Base-by-base conservation (phyloP, 1,140 invertebrate species). In the Dryas iulia region DNA sequence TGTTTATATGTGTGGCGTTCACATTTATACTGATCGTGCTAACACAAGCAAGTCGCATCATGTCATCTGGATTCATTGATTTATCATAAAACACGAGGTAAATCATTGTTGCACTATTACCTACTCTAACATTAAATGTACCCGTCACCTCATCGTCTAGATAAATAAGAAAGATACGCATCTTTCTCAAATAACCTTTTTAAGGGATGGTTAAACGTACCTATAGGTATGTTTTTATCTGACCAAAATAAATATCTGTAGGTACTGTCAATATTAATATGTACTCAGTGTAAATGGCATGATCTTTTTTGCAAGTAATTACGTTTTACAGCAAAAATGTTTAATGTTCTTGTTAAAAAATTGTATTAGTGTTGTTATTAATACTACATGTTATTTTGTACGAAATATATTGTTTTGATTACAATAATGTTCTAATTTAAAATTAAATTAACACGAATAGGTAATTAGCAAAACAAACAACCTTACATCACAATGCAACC, bases 11-110 rank as follows among this genome's bases (percentile, higher is more conserved):
- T 39, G 72, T 87, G 5, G 76, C 73, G 1, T 85, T 85, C 59
- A 87, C 84, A 0, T 81, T 83, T 28, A 54, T 87, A 0, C 59
- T 87, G 4, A 82, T 87, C 7, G 58, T 84, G n/a, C 26, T 87
- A 25, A 77, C 79, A 0, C 84, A 86, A 59, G 74, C 76, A 6
- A 75, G 79, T 47, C 76, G 77, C 7, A 82, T 86, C 8, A 58
- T 83, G 14, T 53, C 72, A 0, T 77, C 74, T 5, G 80, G 80
- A 5, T 83, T 81, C 57, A 68, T 81, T 18, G 69, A 72, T 62
- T 18, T 31, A 21, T 72, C 57, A 59, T 59, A 59, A 53, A n/a
- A 47, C 0, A 35, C 26, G 47, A 59, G 7, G 39, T 21, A 47
- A 47, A 8, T 21, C 2, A 10, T 47, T 35, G 12, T 14, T n/a